Conservation (phyloP, 2,888 invertebrate genomes). For the Ischnus inquisitorius region DNA sequence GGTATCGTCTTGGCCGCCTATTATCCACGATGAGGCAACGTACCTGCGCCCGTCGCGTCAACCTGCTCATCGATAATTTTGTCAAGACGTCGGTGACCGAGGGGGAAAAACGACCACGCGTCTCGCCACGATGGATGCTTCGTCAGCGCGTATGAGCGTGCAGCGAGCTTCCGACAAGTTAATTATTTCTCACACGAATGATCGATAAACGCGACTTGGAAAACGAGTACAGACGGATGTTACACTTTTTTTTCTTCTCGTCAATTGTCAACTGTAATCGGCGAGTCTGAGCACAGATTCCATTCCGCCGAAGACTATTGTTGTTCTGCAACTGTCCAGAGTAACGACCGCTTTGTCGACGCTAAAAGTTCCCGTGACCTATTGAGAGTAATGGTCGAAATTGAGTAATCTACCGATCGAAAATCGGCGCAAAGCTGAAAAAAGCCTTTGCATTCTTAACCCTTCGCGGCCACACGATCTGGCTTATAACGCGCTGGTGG, state of each 20-base stretch:
- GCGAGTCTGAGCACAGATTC: constrained; percentile 78
- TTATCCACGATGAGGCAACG: constrained; percentile 74
- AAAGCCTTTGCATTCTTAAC: too few relatives aligned
- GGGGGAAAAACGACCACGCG: constrained; percentile 6
- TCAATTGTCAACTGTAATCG: constrained; percentile 72
- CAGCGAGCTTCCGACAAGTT: constrained; percentile 57
- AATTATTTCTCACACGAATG: constrained; percentile 45
- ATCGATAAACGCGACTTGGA: constrained; percentile 53
- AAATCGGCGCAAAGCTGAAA: too few relatives aligned
- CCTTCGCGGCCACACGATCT: too few relatives aligned
- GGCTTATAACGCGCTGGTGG: too few relatives aligned
- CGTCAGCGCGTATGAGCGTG: constrained; percentile 61
- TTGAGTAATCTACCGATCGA: neutral
- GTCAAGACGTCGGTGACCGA: constrained; percentile 40
- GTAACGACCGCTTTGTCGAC: constrained; percentile 80
- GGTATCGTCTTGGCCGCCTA: constrained; percentile 39
- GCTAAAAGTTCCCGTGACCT: constrained; percentile 78
- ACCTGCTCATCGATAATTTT: constrained; percentile 79
- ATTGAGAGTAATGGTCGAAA: constrained; percentile 28
- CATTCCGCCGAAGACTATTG: constrained; percentile 82
- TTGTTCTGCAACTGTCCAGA: constrained; percentile 77
- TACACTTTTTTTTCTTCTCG: neutral
- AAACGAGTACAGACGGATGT: neutral
- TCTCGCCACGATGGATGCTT: constrained; percentile 16
- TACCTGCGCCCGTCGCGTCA: constrained; percentile 53